Evolutionary conservation across 2,113 vertebrate genomes (phyloP), one percentile per base, ranked within the genome.

Genomic region (Pogona vitticeps): DNA sequence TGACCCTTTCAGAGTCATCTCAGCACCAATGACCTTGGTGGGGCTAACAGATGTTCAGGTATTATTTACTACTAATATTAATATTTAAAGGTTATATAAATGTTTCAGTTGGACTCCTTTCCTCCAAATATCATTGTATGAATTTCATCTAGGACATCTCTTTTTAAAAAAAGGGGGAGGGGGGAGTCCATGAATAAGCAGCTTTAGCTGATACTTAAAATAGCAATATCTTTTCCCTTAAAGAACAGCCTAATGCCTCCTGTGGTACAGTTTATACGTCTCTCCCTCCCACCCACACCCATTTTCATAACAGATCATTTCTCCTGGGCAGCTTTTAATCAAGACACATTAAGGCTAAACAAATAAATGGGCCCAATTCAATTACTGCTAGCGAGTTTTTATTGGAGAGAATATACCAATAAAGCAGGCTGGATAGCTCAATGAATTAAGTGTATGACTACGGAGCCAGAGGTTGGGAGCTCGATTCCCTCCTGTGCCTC

Each of bases 191-290:
- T 93, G 92, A 95, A 92, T 95, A 95, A 95, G 94, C 93, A 93
- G 94, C 93, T 95, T 95, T 95, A 88, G 90, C 36, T 90, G 92
- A 95, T 93, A 93, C 91, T 92, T 93, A 95, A 93, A 95, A 95
- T 95, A 95, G 92, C 95, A 71, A 56, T 95, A 93, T 94, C 90
- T 92, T 76, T 89, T 94, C 88, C 89, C 80, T 70, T n/a, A 85
- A 88, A 82, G 87, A 63, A 83, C 82, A 92, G 87, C 56, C 82
- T 91, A 84, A 88, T 90, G 78, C 91, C 90, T 87, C 75, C 42
- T 89, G 82, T 90, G 86, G 76, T 90, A 88, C 88, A 12, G 56
- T 81, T 87, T 84, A 67, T 94, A 93, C 82, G 86, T 83, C 52
- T 26, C 28, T 65, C 61, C 76, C 38, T 40, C 58, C 65, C 31